Percentiles rank a stretch among this genome's conserved stretches.
Evolutionary conservation across 2,888 invertebrate genomes (phyloP).

Genomic region (Euzetes globulus): DNA sequence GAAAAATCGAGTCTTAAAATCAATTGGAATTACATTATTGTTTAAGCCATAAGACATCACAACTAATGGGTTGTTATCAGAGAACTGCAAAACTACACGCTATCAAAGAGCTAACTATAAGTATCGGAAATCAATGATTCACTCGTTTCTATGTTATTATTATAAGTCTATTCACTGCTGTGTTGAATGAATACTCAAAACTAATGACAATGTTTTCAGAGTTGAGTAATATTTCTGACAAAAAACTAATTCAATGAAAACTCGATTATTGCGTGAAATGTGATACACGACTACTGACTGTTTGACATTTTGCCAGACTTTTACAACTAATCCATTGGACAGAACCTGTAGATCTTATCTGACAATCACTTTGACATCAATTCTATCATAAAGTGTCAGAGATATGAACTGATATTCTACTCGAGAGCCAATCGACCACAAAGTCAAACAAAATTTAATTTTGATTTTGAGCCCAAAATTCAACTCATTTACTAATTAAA

Average conservation of each 20-base stretch:
- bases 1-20: background rate
- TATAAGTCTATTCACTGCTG: background rate
- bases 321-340: background rate
- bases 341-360: conserved; percentile 9
- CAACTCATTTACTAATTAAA: background rate
- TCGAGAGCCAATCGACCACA: background rate
- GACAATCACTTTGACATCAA: background rate
- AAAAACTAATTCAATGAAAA: conserved; percentile 26
- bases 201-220: conserved; percentile 14
- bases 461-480: background rate
- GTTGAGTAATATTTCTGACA: conserved; percentile 9
- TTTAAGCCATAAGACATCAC: conserved; percentile 12
- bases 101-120: conserved; percentile 21
- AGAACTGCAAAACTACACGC: background rate
- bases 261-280: conserved; percentile 14
- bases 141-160: background rate
- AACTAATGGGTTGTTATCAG: conserved; percentile 22
- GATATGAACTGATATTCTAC: background rate
- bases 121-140: conserved; percentile 24
- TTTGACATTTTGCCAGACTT: background rate
- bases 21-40: conserved; percentile 16
- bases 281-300: background rate
- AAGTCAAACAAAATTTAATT: background rate
- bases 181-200: conserved; percentile 3
- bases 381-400: background rate